Base-by-base conservation (phyloP, 2,797 vertebrate genomes). In the Myripristis jacobus region DNA sequence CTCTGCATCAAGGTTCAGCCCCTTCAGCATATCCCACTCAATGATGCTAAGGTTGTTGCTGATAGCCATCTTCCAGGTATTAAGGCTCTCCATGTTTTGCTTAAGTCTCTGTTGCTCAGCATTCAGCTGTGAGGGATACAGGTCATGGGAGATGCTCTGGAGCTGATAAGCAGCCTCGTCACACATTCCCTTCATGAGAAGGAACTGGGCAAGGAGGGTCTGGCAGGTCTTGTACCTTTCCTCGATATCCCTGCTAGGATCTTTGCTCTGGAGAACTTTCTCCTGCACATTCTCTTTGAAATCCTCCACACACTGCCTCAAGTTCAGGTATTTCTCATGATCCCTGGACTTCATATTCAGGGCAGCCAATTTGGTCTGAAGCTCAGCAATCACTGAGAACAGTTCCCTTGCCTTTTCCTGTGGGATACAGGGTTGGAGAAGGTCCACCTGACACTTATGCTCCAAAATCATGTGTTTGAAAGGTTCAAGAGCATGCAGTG, bases 251-350 rank as follows among this genome's bases (percentile, higher is more conserved):
- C 57, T 60, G 36, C 53, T 80, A 6, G 89, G 75, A 0, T 92
- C 88, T 73, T 89, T 92, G 4, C 82, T 89, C 36, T 73, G 82
- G 2, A 13, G 66, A 19, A 94, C 87, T 71, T 93, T 92, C 59
- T 89, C 77, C 85, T 94, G 90, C 48, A 96, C 44, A 2, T 83
- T 87, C 58, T 93, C 88, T 62, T 75, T 87, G 47, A 94, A 29
- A 68, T 91, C 80, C 84, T 93, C 94, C 36, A 95, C 67, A 41
- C 90, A 75, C 85, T 89, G 89, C 54, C 95, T 91, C 34, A 83
- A 81, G 21, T 61, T 78, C 44, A 96, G 90, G 87, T 95, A 94
- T 22, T 73, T 89, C 74, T 92, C 85, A 2, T 91, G 91, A 44
- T 94, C 93, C 56, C 16, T 75, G 72, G 85, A 66, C 79, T 93